These are phyloP conservation scores for mouse (Mus musculus) DNA, from an alignment of 2,113 vertebrate species.

Conservation along the genomic window DNA sequence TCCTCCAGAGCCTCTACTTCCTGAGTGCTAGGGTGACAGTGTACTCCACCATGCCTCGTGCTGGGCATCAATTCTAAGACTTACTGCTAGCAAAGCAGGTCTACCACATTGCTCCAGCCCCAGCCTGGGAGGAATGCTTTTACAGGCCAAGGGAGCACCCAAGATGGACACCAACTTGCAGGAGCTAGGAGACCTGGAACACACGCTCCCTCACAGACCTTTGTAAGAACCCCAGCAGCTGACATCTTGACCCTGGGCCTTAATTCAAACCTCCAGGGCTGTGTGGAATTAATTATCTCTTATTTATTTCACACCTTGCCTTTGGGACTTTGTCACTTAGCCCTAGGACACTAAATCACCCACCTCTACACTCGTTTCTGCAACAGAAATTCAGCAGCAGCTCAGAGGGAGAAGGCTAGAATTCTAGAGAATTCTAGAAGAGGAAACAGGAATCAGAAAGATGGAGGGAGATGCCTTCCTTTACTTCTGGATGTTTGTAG, in stretches of 20 bases:
- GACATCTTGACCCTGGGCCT: not conserved
- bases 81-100: not conserved
- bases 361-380: not conserved
- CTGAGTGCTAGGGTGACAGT: not conserved
- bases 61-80: not conserved
- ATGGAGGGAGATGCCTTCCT: not conserved
- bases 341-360: not conserved
- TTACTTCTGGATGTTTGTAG: not conserved
- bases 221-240: not conserved
- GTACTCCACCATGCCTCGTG: not conserved
- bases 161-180: no score
- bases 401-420: not conserved
- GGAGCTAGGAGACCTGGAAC: fast-evolving
- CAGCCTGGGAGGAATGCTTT: not conserved
- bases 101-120: not conserved
- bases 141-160: not conserved
- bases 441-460: not conserved
- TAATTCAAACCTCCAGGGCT: not conserved
- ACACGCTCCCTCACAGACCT: not conserved
- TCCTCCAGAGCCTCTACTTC: not conserved
- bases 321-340: not conserved
- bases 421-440: not conserved
- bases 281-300: not conserved
- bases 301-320: not conserved
- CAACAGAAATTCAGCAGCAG: not conserved